phyloP scores from a whole-genome alignment of 1,140 invertebrate genomes.

The Drosophila hydei region DNA sequence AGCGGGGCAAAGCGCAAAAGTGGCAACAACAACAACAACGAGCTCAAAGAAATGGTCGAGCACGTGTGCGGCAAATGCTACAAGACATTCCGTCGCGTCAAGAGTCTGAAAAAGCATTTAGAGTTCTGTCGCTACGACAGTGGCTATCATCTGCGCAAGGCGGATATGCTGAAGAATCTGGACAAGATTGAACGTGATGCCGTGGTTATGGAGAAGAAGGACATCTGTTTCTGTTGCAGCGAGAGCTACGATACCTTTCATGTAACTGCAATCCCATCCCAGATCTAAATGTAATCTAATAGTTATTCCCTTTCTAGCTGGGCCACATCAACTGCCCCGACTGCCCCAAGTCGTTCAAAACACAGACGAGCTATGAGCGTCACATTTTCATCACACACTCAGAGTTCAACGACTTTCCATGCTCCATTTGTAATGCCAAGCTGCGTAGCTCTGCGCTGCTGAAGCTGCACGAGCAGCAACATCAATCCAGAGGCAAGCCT shows the following conservation, averaged over 20 bases:
- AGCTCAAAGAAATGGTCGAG: slow-evolving; percentile 76
- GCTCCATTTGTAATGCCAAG: slow-evolving; percentile 80
- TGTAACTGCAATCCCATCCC: slow-evolving; percentile 42
- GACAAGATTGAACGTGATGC: slow-evolving; percentile 82
- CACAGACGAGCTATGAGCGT: slow-evolving; percentile 78
- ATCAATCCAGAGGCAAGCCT: slow-evolving; percentile 76
- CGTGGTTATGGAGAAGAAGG: slow-evolving; percentile 76
- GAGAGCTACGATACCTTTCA: slow-evolving; percentile 83
- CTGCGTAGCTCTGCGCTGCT: slow-evolving; percentile 70
- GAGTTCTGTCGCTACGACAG: slow-evolving; percentile 80
- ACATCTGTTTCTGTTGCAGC: slow-evolving; percentile 80
- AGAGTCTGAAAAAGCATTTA: slow-evolving; percentile 77
- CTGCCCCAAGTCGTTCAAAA: slow-evolving; percentile 83
- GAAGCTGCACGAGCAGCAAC: slow-evolving; percentile 76
- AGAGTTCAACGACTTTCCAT: slow-evolving; percentile 69
- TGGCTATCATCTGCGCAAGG: slow-evolving; percentile 77
- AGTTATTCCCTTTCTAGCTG: slow-evolving; percentile 41
- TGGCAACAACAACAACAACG: slow-evolving; percentile 15
- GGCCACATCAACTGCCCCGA: slow-evolving; percentile 83
- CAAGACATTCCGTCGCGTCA: slow-evolving; percentile 75
- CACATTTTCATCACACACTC: slow-evolving; percentile 82
- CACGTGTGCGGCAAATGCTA: slow-evolving; percentile 82
- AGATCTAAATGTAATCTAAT: not conserved
- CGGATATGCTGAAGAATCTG: slow-evolving; percentile 79
- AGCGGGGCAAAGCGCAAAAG: slow-evolving; percentile 7